These are phyloP conservation scores for Drosophila burlai DNA, from an alignment of 1,140 invertebrate genomes.

Conservation along the genomic window DNA sequence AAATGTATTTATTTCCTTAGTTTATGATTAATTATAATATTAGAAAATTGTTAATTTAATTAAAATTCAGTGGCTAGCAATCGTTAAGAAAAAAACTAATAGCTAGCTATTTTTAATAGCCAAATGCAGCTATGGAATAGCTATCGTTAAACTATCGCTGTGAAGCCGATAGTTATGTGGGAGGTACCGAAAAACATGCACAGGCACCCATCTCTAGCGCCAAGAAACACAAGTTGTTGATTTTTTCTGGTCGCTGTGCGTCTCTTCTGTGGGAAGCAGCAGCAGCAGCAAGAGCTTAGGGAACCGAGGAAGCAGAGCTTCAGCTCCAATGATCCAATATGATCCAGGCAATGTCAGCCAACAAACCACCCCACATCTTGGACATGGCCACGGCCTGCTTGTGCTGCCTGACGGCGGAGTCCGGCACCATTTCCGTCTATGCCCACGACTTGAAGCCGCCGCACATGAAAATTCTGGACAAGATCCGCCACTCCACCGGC, in stretches of 20 bases:
- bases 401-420: constrained; percentile 86
- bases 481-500: constrained; percentile 87
- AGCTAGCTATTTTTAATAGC: no score
- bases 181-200: not conserved
- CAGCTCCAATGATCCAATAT: not conserved
- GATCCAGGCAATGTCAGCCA: constrained; percentile 18
- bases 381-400: constrained; percentile 87
- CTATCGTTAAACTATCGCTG: no score
- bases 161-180: not conserved
- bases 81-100: no score
- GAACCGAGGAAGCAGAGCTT: not conserved
- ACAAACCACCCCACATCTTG: constrained; percentile 51
- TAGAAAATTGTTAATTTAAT: no score
- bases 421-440: constrained; percentile 86
- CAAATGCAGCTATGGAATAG: no score
- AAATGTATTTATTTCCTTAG: no score
- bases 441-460: constrained; percentile 86
- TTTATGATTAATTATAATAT: no score
- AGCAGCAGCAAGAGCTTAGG: not conserved
- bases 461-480: constrained; percentile 86
- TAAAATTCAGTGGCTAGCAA: no score
- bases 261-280: constrained; percentile 2
- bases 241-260: constrained; percentile 1
- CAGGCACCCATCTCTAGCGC: constrained; percentile 4
- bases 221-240: constrained; percentile 16